These are phyloP conservation scores for Bucorvus abyssinicus DNA, from an alignment of 2,797 vertebrate species.

Conservation along the genomic window DNA sequence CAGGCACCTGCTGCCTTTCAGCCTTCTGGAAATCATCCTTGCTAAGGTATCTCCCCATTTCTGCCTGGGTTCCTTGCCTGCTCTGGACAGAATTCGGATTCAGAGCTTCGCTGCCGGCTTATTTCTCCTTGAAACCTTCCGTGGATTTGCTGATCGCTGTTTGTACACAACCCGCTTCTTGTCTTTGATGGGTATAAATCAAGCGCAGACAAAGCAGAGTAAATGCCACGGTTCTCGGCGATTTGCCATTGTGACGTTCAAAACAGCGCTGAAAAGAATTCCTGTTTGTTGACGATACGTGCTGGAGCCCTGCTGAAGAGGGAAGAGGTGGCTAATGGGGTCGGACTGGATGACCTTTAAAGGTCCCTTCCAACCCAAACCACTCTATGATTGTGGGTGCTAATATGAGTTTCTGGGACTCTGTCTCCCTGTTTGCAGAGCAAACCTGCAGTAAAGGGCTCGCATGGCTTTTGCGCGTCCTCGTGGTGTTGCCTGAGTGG, in stretches of 20 bases:
- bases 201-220: neutral
- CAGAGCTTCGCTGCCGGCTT: accelerated
- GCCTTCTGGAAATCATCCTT: neutral
- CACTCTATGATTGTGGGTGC: neutral
- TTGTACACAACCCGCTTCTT: neutral
- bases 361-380: neutral
- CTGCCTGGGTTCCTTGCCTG: neutral
- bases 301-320: neutral
- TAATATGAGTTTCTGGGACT: neutral
- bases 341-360: neutral
- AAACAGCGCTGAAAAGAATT: neutral
- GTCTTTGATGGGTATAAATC: neutral
- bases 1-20: neutral
- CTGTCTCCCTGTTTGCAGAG: too few species aligned
- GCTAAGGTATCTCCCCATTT: neutral
- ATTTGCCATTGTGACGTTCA: neutral
- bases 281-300: neutral
- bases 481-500: neutral
- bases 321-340: neutral
- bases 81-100: neutral
- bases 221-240: neutral
- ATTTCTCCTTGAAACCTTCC: neutral
- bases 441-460: accelerated
- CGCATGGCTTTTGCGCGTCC: neutral
- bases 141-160: neutral